Percentiles rank a stretch among this genome's conserved stretches.
Conservation (phyloP, 2,113 vertebrate genomes). For the Hippoglossus stenolepis region DNA sequence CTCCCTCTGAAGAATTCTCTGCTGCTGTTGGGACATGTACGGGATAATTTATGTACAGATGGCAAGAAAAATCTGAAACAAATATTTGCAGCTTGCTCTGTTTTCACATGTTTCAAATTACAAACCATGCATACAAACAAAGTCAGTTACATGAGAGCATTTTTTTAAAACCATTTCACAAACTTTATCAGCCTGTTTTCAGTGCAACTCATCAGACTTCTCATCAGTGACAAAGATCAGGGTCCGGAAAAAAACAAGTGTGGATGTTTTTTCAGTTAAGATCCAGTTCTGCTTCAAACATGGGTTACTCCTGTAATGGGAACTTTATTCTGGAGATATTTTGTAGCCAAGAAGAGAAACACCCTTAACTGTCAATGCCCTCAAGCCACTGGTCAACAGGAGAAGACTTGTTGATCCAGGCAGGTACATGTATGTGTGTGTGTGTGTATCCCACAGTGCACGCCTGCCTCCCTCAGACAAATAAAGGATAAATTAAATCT, state of each 20-base stretch:
- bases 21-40: constrained; percentile 49
- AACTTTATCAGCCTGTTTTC: background rate
- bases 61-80: constrained; percentile 12
- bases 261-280: background rate
- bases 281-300: background rate
- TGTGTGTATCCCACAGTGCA: background rate
- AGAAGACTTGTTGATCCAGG: background rate
- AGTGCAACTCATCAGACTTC: background rate
- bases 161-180: background rate
- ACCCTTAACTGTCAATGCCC: background rate
- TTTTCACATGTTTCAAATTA: constrained; percentile 42
- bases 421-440: background rate
- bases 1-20: constrained; percentile 18
- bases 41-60: constrained; percentile 10
- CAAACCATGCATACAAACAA: background rate
- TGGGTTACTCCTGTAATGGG: background rate
- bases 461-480: constrained; percentile 1
- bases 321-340: too few relatives aligned
- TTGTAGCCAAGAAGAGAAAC: too few relatives aligned
- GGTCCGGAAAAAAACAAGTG: background rate
- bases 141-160: background rate
- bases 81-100: constrained; percentile 41
- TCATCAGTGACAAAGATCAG: constrained; percentile 1
- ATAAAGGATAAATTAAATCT: background rate
- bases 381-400: background rate